Base-by-base conservation (phyloP, 2,113 vertebrate species). In the Dasypus novemcinctus region DNA sequence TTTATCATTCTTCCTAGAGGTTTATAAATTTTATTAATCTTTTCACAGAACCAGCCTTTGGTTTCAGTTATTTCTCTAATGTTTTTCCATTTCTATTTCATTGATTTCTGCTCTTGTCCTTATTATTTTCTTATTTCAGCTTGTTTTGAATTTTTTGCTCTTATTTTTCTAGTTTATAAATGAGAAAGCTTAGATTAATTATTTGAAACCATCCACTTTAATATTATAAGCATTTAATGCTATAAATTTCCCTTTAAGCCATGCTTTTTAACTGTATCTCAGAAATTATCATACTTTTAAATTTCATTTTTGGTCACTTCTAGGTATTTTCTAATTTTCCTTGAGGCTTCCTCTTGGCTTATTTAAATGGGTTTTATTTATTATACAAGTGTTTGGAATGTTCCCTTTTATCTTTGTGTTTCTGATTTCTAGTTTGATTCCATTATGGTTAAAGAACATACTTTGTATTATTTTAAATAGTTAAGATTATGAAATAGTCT, bases 121-220 rank as follows among this genome's bases (percentile, higher is more conserved):
- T 84, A 69, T 79, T 80, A 15, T 20, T 68, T 59, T 8, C 29
- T 72, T 82, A 5, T 27, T 87, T 90, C 57, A 94, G 14, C 57
- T 94, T 93, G 29, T 18, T 75, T 78, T 82, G 15, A 1, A 68
- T 31, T n/a, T 75, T 93, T 94, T 43, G n/a, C 36, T 83, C 69
- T 83, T 80, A 66, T 59, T 90, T 96, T 94, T 64, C 52, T 87
- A 91, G 54, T 78, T 76, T 54, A 63, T 87, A 54, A 76, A 71
- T 36, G 23, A 83, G 43, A 71, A 78, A 61, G 8, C 33, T 87
- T 46, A 64, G 59, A 36, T 76, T 52, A 0, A 91, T 49, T 2
- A 49, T 49, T 49, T 49, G 46, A 49, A 49, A 49, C 46, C 46
- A 49, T 49, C 46, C 11, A 49, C 46, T 49, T 49, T 49, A 49